Evolutionary conservation across 1,140 invertebrate species (phyloP).

Genomic region (Campoletis sonorensis): DNA sequence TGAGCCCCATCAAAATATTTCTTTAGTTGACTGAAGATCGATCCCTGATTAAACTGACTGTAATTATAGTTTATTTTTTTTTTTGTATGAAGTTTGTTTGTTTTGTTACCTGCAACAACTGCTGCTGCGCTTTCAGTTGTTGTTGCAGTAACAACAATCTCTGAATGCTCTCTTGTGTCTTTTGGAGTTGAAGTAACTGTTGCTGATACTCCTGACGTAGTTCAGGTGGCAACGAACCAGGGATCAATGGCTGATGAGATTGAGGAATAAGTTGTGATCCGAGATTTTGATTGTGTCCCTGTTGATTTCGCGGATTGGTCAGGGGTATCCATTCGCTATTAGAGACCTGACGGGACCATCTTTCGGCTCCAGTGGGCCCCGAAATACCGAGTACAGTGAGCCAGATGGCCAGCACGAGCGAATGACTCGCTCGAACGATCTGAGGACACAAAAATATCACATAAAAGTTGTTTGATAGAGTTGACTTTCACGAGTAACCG

Average conservation of each 20-base stretch:
- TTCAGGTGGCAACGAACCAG: slow-evolving; percentile 63
- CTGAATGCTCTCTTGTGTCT: slow-evolving; percentile 73
- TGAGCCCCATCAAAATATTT: neutral
- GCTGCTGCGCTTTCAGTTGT: slow-evolving; percentile 69
- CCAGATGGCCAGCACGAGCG: slow-evolving; percentile 50
- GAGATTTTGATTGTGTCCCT: slow-evolving; percentile 55
- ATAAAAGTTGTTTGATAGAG: too few relatives aligned
- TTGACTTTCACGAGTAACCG: too few relatives aligned
- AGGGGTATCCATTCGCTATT: slow-evolving; percentile 75
- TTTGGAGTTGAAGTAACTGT: slow-evolving; percentile 71
- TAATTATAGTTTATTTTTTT: neutral
- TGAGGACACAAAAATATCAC: slow-evolving; percentile 7
- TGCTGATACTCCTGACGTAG: slow-evolving; percentile 73
- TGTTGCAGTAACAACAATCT: slow-evolving; percentile 69
- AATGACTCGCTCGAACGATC: slow-evolving; percentile 18
- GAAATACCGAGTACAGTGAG: slow-evolving; percentile 53
- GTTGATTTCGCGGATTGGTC: slow-evolving; percentile 61
- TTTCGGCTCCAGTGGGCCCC: slow-evolving; percentile 53
- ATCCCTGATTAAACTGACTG: neutral
- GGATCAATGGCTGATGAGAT: slow-evolving; percentile 48
- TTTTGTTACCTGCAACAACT: slow-evolving; percentile 67
- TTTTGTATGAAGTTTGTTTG: neutral
- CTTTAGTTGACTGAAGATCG: neutral
- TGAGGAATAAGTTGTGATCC: slow-evolving; percentile 48
- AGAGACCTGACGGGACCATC: slow-evolving; percentile 73